These are phyloP conservation scores for Caenorhabditis sp. DNA, from an alignment of 2,888 invertebrate genomes.

Conservation along the genomic window DNA sequence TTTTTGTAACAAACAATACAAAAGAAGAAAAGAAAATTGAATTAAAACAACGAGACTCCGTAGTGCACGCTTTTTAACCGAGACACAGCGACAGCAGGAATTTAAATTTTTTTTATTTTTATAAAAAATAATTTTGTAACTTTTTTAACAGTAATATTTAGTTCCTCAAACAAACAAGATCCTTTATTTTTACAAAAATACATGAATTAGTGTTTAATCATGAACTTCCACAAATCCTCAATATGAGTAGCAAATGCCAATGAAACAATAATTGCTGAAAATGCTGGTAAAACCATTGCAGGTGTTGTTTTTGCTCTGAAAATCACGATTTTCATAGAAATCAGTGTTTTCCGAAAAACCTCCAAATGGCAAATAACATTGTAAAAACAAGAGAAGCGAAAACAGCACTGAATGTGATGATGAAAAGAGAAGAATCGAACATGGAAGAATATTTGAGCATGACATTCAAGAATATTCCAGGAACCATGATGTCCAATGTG, in stretches of 20 bases:
- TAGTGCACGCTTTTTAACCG: background rate
- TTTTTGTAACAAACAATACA: no score
- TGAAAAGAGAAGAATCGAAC: conserved; percentile 52
- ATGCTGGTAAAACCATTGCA: conserved; percentile 55
- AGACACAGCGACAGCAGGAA: no score
- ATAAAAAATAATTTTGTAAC: background rate
- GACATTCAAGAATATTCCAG: conserved; percentile 51
- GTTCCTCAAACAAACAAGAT: background rate
- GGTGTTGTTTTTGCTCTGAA: conserved; percentile 45
- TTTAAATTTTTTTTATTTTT: no score
- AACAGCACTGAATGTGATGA: conserved; percentile 41
- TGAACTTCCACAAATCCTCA: conserved; percentile 53
- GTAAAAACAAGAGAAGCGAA: conserved; percentile 42
- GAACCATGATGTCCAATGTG: conserved; percentile 53
- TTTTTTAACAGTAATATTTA: no score
- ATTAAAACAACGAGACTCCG: background rate
- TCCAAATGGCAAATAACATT: conserved; percentile 45
- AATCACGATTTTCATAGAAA: background rate
- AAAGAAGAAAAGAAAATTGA: background rate
- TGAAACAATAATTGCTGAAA: conserved; percentile 40
- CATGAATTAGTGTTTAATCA: conserved; percentile 51
- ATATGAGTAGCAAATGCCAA: conserved; percentile 39
- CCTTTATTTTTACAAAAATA: background rate
- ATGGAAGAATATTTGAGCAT: conserved; percentile 58
- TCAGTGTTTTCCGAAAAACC: conserved; percentile 13